phyloP scores from a whole-genome alignment of 2,888 invertebrate genomes.

The Rhodophaea formosa region DNA sequence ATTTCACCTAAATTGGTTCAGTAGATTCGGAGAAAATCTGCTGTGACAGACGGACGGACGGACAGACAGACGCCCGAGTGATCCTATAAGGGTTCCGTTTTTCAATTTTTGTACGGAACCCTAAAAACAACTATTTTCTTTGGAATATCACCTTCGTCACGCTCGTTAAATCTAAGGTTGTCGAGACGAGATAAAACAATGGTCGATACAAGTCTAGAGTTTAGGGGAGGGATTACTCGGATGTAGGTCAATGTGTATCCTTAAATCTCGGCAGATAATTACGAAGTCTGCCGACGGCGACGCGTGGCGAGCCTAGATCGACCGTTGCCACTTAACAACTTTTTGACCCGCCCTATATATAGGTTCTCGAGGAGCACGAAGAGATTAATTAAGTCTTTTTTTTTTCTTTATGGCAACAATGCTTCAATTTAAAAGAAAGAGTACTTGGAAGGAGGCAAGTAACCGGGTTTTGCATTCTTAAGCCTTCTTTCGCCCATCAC shows the following conservation, averaged over 20 bases:
- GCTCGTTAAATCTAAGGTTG: constrained; percentile 24
- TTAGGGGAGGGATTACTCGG: constrained; percentile 48
- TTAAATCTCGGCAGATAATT: constrained; percentile 65
- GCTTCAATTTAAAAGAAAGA: no score
- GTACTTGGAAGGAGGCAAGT: no score
- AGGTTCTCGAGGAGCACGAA: constrained; percentile 12
- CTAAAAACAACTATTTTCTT: constrained; percentile 28
- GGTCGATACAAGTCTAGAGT: constrained; percentile 33
- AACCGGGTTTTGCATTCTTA: no score
- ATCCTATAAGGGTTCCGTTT: no score
- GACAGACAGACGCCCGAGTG: no score
- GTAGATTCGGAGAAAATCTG: no score
- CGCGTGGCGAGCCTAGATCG: constrained; percentile 46
- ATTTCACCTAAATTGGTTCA: no score
- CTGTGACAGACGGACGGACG: no score
- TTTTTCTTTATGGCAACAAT: no score
- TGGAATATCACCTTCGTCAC: constrained; percentile 19
- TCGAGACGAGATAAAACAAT: constrained; percentile 43
- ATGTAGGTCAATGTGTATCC: constrained; percentile 60
- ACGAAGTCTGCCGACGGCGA: constrained; percentile 39
- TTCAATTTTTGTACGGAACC: no score
- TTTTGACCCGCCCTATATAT: constrained; percentile 47
- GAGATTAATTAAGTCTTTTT: constrained; percentile 13
- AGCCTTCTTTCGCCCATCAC: no score
- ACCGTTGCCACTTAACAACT: constrained; percentile 49